Percentiles rank a stretch among this genome's conserved stretches.
These are phyloP conservation scores for Conchocele bisecta DNA, from an alignment of 2,888 invertebrate species.

Conservation along the genomic window DNA sequence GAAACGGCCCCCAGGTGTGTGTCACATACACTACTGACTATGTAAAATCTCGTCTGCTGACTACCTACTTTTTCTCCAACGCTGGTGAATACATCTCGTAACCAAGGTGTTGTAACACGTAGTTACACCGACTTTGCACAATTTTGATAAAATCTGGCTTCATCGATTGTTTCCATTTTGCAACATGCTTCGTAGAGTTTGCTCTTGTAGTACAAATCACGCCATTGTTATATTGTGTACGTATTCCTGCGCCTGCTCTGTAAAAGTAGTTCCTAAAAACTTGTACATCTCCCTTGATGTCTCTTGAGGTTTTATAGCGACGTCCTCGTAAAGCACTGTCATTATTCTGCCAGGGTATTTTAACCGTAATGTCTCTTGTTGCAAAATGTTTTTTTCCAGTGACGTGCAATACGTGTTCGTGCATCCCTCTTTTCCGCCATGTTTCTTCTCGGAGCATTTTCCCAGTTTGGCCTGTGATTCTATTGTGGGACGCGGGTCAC, in stretches of 20 bases:
- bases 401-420: neutral
- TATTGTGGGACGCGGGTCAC: neutral
- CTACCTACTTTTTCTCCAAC: no score
- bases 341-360: neutral
- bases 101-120: neutral
- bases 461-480: neutral
- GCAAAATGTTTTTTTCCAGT: neutral
- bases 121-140: neutral
- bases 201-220: neutral
- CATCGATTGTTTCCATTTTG: neutral
- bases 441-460: neutral
- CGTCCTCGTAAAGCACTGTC: neutral
- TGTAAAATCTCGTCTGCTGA: no score
- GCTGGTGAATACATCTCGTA: no score
- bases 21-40: no score
- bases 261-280: slow-evolving; percentile 1
- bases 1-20: no score
- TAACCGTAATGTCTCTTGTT: neutral
- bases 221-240: neutral
- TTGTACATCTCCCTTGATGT: neutral
- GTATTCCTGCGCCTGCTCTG: neutral
- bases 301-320: neutral
- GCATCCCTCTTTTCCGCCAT: neutral
- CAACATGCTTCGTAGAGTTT: neutral
- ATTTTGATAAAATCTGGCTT: neutral